These are phyloP conservation scores for Probaryconus sp. DNA, from an alignment of 1,140 invertebrate genomes.

Conservation along the genomic window DNA sequence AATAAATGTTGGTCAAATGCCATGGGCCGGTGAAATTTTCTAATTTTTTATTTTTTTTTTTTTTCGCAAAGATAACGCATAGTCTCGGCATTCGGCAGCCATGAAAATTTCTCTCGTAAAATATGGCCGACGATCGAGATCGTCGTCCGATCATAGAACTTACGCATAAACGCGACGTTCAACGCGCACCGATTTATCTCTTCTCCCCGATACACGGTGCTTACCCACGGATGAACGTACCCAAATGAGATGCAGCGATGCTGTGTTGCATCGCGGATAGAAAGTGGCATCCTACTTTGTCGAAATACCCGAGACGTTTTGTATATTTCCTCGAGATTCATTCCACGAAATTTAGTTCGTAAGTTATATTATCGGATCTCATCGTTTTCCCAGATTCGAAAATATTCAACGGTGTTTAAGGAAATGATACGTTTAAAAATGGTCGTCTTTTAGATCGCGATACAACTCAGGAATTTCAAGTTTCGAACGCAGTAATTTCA, in stretches of 20 bases:
- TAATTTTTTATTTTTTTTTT: no score
- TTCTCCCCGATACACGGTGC: constrained; percentile 7
- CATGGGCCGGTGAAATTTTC: constrained; percentile 14
- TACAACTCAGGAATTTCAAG: no score
- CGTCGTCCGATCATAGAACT: constrained; percentile 43
- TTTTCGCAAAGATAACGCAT: no score
- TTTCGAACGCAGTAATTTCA: no score
- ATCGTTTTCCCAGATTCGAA: no score
- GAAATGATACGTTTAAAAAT: no score
- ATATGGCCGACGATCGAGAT: constrained; percentile 30
- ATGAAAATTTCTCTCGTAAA: constrained; percentile 55
- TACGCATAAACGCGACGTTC: constrained; percentile 36
- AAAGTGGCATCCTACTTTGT: constrained; percentile 49
- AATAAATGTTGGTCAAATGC: background rate
- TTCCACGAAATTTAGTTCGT: no score
- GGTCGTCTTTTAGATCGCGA: no score
- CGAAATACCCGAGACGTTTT: constrained; percentile 9
- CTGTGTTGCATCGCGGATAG: constrained; percentile 28
- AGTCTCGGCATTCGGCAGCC: constrained; percentile 12
- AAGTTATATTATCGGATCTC: no score
- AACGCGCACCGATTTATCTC: constrained; percentile 41
- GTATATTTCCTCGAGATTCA: no score
- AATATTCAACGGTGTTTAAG: no score
- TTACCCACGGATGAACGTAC: no score
- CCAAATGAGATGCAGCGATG: constrained; percentile 53